Base-by-base conservation (phyloP, 2,113 vertebrate species). In the Aspiorhynchus laticeps region DNA sequence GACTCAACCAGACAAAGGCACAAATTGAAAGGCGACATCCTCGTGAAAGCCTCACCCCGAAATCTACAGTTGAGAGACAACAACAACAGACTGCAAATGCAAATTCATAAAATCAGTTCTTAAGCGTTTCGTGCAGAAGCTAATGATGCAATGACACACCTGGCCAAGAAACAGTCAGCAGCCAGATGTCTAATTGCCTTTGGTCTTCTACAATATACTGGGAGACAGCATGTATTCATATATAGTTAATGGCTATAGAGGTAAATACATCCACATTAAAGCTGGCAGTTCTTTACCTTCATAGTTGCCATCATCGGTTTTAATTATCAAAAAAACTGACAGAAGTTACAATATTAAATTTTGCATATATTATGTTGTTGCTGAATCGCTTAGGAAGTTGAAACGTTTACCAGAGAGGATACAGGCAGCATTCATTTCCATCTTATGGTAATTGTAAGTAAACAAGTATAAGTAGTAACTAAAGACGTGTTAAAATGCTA, bases 1-100 rank as follows among this genome's bases (percentile, higher is more conserved):
- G 59, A 80, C 43, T n/a, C 80, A n/a, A 12, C 28, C 86, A 69
- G 65, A 43, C 67, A 76, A 26, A 59, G 0, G 48, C 26, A 79
- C 87, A 85, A 69, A 28, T 43, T 77, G 77, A 85, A 85, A 80
- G 51, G 5, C 85, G 36, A 71, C 85, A 80, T 67, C 48, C 46
- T 80, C 15, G 24, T 53, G 41, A 15, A 41, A 15, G 21, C 53
- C 21, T 38, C 46, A 12, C 28, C 48, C 17, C 0, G 4, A 33
- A 53, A 53, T 31, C 43, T 77, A 56, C 28, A 76, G 31, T 0
- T 2, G 74, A 79, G 48, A 56, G 76, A 56, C 46, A 33, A 79
- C 38, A 43, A n/a, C 26, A 33, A 56, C 76, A 79, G 76, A 61
- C 19, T 61, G 78, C 78, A 15, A 80, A 56, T 80, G 51, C 51